Evolutionary conservation across 2,113 vertebrate genomes (phyloP), one percentile per base, ranked within the genome.

Genomic region (Xiphias gladius): DNA sequence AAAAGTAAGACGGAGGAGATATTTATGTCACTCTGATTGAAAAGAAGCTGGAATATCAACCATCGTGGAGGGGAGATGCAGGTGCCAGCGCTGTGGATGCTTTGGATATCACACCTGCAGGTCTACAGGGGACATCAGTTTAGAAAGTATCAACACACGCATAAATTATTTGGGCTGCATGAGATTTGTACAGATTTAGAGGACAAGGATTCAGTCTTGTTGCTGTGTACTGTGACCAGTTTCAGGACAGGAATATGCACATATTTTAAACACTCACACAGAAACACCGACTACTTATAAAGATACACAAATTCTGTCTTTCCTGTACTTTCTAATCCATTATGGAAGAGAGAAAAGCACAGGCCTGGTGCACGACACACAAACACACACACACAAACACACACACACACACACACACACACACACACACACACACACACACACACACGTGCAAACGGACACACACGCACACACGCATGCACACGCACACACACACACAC

Each of bases 101-200:
- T 61, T 62, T n/a, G 63, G 54, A 80, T 41, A 14, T 57, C 30
- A 52, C 72, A 70, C 74, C 66, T 84, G 41, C 41, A 55, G 46
- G 13, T 28, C 35, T 39, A 28, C 24, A 39, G 17, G 19, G n/a
- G 58, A 50, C 48, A 59, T 26, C 4, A 28, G 17, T 48, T 72
- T 46, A 73, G 50, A 48, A 37, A 74, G 68, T n/a, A 61, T 39
- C 43, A 66, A 26, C 37, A 26, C 37, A 43, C 2, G 11, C 52
- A 59, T 35, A n/a, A 43, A 79, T 71, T 26, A 69, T 66, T 17
- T 17, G 24, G 28, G 20, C n/a, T 13, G 28, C 13, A 62, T 5
- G 30, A 55, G 5, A 14, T 28, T 6, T 26, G n/a, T 26, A 61
- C 5, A 32, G 43, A 46, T 55, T 66, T 14, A 55, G 54, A 50